These are phyloP conservation scores for Carassius carassius DNA, from an alignment of 2,113 vertebrate species.

Conservation along the genomic window DNA sequence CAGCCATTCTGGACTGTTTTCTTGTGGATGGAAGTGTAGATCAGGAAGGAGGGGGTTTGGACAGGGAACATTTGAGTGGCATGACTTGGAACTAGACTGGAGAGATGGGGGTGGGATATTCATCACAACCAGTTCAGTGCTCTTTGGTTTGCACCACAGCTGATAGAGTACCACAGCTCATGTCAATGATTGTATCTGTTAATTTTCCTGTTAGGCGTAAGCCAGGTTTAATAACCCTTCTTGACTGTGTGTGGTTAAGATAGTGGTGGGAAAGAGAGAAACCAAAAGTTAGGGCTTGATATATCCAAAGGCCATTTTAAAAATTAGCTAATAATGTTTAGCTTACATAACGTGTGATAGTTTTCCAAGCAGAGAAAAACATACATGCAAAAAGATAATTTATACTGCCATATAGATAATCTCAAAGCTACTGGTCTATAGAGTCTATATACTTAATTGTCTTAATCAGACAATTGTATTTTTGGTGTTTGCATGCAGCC, in stretches of 20 bases:
- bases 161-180: neutral
- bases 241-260: conserved; percentile 15
- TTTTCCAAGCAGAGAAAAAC: neutral
- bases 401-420: neutral
- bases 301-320: neutral
- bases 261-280: neutral
- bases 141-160: neutral
- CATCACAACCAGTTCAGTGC: conserved; percentile 6
- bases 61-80: conserved; percentile 36
- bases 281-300: neutral
- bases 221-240: conserved; percentile 37
- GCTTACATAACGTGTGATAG: neutral
- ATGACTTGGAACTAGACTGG: neutral
- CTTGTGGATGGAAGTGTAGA: conserved; percentile 34
- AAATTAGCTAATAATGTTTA: neutral
- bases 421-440: neutral
- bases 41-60: neutral
- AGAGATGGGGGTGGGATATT: conserved; percentile 11
- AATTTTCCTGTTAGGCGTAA: conserved; percentile 30
- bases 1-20: conserved; percentile 45
- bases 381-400: neutral
- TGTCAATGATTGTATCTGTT: conserved; percentile 34
- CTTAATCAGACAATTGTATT: neutral
- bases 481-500: neutral
- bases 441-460: neutral